Evolutionary conservation across 2,888 invertebrate genomes (phyloP).

Genomic region (Atethmia centrago): DNA sequence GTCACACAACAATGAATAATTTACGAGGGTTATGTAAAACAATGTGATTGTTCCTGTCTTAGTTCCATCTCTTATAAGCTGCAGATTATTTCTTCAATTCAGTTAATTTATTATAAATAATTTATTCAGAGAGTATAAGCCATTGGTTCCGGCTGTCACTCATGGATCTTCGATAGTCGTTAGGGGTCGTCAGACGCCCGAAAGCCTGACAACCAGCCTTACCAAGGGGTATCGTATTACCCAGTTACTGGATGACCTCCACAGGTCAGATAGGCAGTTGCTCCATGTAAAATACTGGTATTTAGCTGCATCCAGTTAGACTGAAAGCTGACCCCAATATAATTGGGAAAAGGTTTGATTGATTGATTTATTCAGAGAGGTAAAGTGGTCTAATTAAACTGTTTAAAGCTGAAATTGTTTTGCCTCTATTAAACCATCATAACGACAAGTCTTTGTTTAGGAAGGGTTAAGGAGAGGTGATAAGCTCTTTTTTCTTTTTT

Average conservation of each 20-base stretch:
- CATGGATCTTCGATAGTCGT: too few relatives aligned
- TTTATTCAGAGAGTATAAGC: too few relatives aligned
- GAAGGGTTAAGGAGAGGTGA: not conserved
- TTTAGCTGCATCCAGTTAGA: too few relatives aligned
- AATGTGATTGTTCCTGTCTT: constrained; percentile 37
- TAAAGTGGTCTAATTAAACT: constrained; percentile 2
- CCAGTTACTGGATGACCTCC: too few relatives aligned
- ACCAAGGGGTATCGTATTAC: too few relatives aligned
- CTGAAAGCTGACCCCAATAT: too few relatives aligned
- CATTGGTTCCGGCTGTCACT: too few relatives aligned
- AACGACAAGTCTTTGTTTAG: constrained; percentile 1
- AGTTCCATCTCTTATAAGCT: constrained; percentile 27
- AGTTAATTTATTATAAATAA: constrained; percentile 10
- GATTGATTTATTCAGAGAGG: constrained; percentile 22
- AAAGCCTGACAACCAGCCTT: too few relatives aligned
- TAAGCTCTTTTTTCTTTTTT: not conserved
- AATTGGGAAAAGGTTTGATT: too few relatives aligned
- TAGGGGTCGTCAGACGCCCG: too few relatives aligned
- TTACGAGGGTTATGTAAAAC: constrained; percentile 49
- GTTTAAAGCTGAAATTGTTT: constrained; percentile 11
- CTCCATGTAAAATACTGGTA: too few relatives aligned
- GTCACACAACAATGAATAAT: constrained; percentile 40
- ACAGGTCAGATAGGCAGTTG: too few relatives aligned
- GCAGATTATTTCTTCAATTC: constrained; percentile 17
- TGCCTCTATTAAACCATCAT: not conserved